A percentile compares a stretch with the other conserved stretches of the same genome.
Evolutionary conservation across 2,888 invertebrate species (phyloP).

Genomic region (Noctua comes): DNA sequence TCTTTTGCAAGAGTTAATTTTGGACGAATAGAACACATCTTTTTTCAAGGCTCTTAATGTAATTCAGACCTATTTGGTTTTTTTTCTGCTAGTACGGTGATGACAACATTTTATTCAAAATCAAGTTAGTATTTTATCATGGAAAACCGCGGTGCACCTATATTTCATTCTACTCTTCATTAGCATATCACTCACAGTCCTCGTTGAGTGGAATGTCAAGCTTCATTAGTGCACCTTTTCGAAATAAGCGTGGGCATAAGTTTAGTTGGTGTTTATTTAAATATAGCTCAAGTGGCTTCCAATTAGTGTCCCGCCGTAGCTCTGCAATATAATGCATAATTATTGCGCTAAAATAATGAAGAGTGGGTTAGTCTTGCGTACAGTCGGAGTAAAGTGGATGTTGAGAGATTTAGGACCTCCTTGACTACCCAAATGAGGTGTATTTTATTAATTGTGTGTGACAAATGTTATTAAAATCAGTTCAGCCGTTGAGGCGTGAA

Average conservation of each 20-base stretch:
- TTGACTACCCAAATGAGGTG: neutral
- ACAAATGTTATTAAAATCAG: neutral
- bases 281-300: slow-evolving; percentile 50
- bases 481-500: neutral
- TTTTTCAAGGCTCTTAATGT: neutral
- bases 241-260: slow-evolving; percentile 39
- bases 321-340: slow-evolving; percentile 28
- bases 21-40: neutral
- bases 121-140: neutral
- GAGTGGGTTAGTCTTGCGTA: slow-evolving; percentile 7
- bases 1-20: neutral
- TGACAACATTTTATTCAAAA: neutral
- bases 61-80: neutral
- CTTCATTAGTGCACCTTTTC: slow-evolving; percentile 59
- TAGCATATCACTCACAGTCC: slow-evolving; percentile 37
- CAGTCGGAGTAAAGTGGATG: neutral
- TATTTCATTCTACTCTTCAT: slow-evolving; percentile 37
- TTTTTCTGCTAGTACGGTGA: neutral
- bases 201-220: slow-evolving; percentile 42
- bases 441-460: no score
- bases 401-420: neutral
- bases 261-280: slow-evolving; percentile 53
- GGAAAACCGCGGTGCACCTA: slow-evolving; percentile 3
- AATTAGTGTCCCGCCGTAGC: slow-evolving; percentile 46
- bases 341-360: slow-evolving; percentile 25